Evolutionary conservation across 2,797 vertebrate species (phyloP).

Genomic region (Karalla daura): DNA sequence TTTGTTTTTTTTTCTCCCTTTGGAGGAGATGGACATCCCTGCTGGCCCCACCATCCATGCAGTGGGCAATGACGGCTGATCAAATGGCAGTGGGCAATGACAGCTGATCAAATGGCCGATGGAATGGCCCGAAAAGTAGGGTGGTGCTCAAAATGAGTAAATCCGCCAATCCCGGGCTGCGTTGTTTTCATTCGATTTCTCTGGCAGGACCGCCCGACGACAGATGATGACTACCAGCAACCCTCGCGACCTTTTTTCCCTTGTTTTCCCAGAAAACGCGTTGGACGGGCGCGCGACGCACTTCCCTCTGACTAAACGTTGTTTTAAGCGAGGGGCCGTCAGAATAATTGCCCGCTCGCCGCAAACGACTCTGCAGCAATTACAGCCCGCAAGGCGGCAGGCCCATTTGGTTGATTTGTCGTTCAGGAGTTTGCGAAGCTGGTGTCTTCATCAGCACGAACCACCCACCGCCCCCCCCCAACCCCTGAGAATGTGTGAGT

Average conservation of each 20-base stretch:
- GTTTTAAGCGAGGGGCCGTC: constrained; percentile 22
- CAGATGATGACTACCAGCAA: constrained; percentile 28
- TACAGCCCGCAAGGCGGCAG: not conserved
- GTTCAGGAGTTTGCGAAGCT: not conserved
- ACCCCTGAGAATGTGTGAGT: constrained; percentile 4
- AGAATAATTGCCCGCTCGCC: constrained; percentile 50
- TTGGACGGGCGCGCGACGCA: constrained; percentile 20
- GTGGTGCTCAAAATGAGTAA: constrained; percentile 27
- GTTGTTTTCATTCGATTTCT: constrained; percentile 7
- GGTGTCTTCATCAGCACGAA: constrained; percentile 12
- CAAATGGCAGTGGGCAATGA: not conserved
- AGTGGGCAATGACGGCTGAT: not conserved
- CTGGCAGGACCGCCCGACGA: constrained; percentile 7
- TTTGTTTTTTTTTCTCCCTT: no score
- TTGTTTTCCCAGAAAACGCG: constrained; percentile 20
- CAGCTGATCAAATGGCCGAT: not conserved
- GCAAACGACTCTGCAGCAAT: constrained; percentile 47
- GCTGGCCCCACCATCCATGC: not conserved
- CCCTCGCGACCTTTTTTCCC: not conserved
- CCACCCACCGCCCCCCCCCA: constrained; percentile 13
- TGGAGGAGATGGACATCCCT: not conserved
- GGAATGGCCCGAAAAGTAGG: constrained; percentile 5
- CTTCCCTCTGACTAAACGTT: constrained; percentile 43
- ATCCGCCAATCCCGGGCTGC: constrained; percentile 5
- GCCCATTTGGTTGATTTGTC: constrained; percentile 39